Evolutionary conservation across 2,888 invertebrate genomes (phyloP), one percentile per base, ranked within the genome.

Genomic region (Lasius fuliginosus): DNA sequence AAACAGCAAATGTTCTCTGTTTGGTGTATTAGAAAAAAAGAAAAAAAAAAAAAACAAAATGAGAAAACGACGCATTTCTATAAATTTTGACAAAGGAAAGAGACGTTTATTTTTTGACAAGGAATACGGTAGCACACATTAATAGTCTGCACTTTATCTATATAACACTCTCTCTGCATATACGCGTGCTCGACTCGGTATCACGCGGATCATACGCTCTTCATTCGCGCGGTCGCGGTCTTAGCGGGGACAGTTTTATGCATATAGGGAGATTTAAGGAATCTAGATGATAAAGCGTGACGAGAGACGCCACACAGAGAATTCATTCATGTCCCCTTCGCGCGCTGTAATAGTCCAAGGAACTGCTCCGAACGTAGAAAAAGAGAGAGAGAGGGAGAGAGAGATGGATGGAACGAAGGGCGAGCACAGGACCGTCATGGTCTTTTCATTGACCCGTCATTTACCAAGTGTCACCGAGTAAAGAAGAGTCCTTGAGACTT

Each of bases 271-370:
- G 91, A 92, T 93, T 93, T 92, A 89, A 91, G 90, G 90, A 92
- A 92, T 91, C 89, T 84, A 58, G 58, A 82, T 89, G 93, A 71
- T 94, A 93, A 93, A 92, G 87, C 85, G 30, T n/a, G 53, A 15
- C 64, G 76, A 23, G 23, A 23, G 23, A 42, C 56, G 27, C 23
- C 88, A 84, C 69, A 94, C 93, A 94, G 93, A 90, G 93, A 90
- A 90, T 92, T 92, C 94, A 93, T 93, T 93, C 93, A 93, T 93
- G 88, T 74, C 84, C 11, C 88, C 84, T 71, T 85, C 86, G 88
- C 89, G 87, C 87, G 36, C 69, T 60, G 71, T 60, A 64, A 71
- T 68, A 68, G 86, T 60, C 42, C 33, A 40, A 58, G 33, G 40
- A 3, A 46, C 27, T 12, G 23, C 27, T 27, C 12, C 23, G n/a